phyloP scores from a whole-genome alignment of 2,113 vertebrate genomes.

The Brachypodius melanocephalos region DNA sequence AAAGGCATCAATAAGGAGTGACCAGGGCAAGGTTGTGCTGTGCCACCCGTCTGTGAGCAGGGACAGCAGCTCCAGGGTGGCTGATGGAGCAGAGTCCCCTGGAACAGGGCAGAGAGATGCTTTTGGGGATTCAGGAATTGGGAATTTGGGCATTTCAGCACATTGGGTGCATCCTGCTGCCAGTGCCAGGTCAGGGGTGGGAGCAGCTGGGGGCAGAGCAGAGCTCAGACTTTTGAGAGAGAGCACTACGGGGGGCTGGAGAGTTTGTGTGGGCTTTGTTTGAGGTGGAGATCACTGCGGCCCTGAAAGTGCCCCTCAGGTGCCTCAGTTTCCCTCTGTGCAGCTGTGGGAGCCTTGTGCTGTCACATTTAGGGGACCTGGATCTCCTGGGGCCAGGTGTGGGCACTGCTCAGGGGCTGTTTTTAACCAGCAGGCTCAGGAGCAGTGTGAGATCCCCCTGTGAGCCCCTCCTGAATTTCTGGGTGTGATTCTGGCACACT shows the following conservation, averaged over 20 bases:
- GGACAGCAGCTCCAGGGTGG: background rate
- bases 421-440: background rate
- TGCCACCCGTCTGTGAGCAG: background rate
- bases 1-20: background rate
- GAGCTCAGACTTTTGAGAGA: background rate
- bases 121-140: background rate
- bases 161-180: background rate
- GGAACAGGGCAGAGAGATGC: background rate
- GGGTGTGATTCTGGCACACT: background rate
- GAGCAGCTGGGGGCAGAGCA: background rate
- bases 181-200: background rate
- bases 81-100: background rate
- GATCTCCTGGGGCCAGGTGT: background rate
- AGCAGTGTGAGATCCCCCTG: background rate
- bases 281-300: background rate
- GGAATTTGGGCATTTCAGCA: background rate
- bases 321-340: background rate
- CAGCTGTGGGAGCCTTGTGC: background rate
- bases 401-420: background rate
- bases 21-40: background rate
- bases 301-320: background rate
- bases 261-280: background rate
- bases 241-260: background rate
- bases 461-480: background rate
- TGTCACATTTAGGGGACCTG: rapidly evolving